Base-by-base conservation (phyloP, 2,797 vertebrate genomes). In the Ceryle rudis region DNA sequence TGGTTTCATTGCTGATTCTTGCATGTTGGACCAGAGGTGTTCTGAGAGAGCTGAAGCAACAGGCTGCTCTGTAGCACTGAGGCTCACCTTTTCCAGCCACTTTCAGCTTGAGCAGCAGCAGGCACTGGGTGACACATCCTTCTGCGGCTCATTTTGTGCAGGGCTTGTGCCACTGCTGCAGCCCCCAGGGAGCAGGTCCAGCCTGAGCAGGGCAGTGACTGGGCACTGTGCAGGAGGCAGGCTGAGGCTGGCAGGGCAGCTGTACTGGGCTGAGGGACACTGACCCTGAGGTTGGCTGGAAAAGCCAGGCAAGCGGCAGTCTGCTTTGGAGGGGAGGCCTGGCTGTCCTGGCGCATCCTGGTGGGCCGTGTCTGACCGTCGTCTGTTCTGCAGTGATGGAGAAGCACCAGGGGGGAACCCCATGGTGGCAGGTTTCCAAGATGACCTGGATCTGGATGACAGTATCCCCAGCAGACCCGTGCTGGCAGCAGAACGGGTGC, bases 401-500 rank as follows among this genome's bases (percentile, higher is more conserved):
- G 99, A 99, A 72, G 94, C 10, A 3, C 89, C 86, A 0, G 97
- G 97, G 37, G 99, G 98, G 29, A 99, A 99, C 98, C 99, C 99
- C 1, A 98, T 99, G 99, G 99, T 99, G 33, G 98, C 99, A 3
- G 97, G 98, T 26, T 99, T 99, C 97, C 99, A 99, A 96, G 99
- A 99, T 1, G 99, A 99, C 64, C 97, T 99, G 51, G 99, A 99
- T 85, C 97, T 98, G 3, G 99, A 99, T 29, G 99, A 99, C 90
- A 97, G 91, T 23, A 97, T 98, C 12, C 97, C 95, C 29, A 75
- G 87, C 74, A 96, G 97, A 33, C 57, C 98, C 26, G 14, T 80
- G 11, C 54, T 51, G 17, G 81, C 97, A 29, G 86, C 89, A 9
- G 94, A 95, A 41, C 94, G 93, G 6, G 87, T 98, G 51, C 98